Evolutionary conservation across 2,888 invertebrate species (phyloP).

Genomic region (Drosophila infuscata): DNA sequence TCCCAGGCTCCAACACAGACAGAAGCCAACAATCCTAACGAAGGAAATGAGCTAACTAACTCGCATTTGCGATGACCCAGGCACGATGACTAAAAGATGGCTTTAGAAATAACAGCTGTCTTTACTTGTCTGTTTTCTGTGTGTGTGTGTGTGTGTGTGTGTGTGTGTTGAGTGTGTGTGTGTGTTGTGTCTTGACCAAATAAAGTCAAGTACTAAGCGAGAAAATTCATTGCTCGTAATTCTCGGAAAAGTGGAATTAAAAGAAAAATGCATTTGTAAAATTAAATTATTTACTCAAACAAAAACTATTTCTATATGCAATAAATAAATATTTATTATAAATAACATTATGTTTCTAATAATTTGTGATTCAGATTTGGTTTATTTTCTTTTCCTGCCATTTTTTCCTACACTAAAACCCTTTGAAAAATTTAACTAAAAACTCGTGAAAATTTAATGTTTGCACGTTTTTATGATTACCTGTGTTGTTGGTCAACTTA

Average conservation of each 20-base stretch:
- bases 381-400: background rate
- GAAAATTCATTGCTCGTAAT: background rate
- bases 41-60: slow-evolving; percentile 26
- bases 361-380: background rate
- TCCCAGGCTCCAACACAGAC: slow-evolving; percentile 1
- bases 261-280: background rate
- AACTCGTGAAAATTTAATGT: slow-evolving; percentile 43
- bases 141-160: slow-evolving; percentile 1
- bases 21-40: background rate
- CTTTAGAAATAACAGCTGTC: slow-evolving; percentile 24
- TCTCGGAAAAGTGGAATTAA: background rate
- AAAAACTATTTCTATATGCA: background rate
- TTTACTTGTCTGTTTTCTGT: slow-evolving; percentile 6
- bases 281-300: background rate
- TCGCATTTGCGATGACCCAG: background rate
- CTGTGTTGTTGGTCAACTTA: slow-evolving; percentile 23
- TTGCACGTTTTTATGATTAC: slow-evolving; percentile 49
- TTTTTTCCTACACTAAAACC: background rate
- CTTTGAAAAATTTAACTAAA: background rate
- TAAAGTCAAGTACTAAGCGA: slow-evolving; percentile 1
- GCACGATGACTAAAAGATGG: slow-evolving; percentile 3
- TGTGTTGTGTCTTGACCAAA: slow-evolving; percentile 5
- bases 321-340: background rate
- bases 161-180: background rate
- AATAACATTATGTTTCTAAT: background rate